Evolutionary conservation across 2,797 vertebrate species (phyloP), one percentile per base, ranked within the genome.

Genomic region (Zenarchopterus dispar): DNA sequence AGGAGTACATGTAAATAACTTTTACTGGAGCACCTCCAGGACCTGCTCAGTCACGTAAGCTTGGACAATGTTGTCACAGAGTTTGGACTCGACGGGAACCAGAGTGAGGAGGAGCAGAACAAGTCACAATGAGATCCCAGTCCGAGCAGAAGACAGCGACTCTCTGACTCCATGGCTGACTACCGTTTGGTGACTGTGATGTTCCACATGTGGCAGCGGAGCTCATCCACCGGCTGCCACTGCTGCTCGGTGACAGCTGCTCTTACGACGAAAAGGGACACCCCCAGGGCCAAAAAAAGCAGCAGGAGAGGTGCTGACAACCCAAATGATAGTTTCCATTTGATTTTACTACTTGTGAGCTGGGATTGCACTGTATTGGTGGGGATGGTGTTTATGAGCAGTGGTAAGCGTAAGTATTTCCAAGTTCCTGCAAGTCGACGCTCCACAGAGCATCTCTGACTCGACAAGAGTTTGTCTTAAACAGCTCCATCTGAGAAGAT

Each of bases 161-260:
- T 84, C 78, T 36, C 48, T 52, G 89, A 74, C 85, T 89, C 90
- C 88, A 66, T 10, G 41, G 78, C 84, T 86, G 89, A 86, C 83
- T 76, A 72, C 80, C 59, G 73, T 73, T 59, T 16, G 62, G 87
- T 89, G 90, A 91, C 86, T 51, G 79, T 88, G 86, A 89, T 89
- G 85, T 89, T 91, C 88, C 87, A 87, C 84, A 84, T 73, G 84
- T 82, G 86, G 82, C 73, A 23, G 57, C 67, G 31, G 72, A 6
- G 63, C 67, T 56, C 2, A 68, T 67, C 68, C 42, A 19, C 60
- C 52, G 18, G 62, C 67, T 50, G 46, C 77, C 62, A 2, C 71
- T 22, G 62, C 65, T 43, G 4, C 56, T 79, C 68, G 70, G 48
- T 4, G 42, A 57, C 50, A 69, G 73, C 58, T 68, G 56, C 71